These are phyloP conservation scores for Maccullochella peelii DNA, from an alignment of 2,113 vertebrate species.

Conservation along the genomic window DNA sequence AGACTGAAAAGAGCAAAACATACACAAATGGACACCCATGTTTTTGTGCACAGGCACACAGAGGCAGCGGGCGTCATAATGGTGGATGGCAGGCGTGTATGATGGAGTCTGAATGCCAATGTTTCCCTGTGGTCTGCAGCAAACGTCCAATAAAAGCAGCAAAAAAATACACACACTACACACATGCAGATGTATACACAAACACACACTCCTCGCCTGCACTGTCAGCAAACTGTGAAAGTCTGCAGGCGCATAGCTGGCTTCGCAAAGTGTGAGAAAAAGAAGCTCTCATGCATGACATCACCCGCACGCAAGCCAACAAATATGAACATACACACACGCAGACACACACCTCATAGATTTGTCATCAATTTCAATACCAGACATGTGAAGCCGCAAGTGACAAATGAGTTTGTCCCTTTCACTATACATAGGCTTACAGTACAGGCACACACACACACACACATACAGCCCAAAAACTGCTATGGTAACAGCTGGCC, in stretches of 20 bases:
- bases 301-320: conserved; percentile 58
- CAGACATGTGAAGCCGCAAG: conserved; percentile 74
- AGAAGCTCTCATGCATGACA: conserved; percentile 65
- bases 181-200: conserved; percentile 30
- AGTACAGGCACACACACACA: conserved; percentile 10
- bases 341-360: conserved; percentile 54
- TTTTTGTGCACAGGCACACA: conserved; percentile 38
- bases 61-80: conserved; percentile 35
- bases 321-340: conserved; percentile 52
- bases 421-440: conserved; percentile 17
- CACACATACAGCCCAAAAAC: conserved; percentile 31
- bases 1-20: conserved; percentile 35
- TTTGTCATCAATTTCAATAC: conserved; percentile 77
- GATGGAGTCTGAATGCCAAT: conserved; percentile 42
- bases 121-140: conserved; percentile 63
- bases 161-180: conserved; percentile 41
- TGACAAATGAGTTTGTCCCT: conserved; percentile 77
- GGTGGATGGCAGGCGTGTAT: conserved; percentile 41
- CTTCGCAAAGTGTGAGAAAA: conserved; percentile 60
- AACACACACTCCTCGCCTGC: conserved; percentile 31
- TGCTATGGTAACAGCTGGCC: conserved; percentile 71
- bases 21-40: conserved; percentile 38
- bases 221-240: conserved; percentile 68
- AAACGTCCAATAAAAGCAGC: conserved; percentile 58
- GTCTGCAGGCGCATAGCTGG: conserved; percentile 48